Percentiles rank a stretch among this genome's conserved stretches.
These are phyloP conservation scores for Aurelia coerulea DNA, from an alignment of 30 jellyfish, hydroid and myxozoan genomes.

Conservation along the genomic window DNA sequence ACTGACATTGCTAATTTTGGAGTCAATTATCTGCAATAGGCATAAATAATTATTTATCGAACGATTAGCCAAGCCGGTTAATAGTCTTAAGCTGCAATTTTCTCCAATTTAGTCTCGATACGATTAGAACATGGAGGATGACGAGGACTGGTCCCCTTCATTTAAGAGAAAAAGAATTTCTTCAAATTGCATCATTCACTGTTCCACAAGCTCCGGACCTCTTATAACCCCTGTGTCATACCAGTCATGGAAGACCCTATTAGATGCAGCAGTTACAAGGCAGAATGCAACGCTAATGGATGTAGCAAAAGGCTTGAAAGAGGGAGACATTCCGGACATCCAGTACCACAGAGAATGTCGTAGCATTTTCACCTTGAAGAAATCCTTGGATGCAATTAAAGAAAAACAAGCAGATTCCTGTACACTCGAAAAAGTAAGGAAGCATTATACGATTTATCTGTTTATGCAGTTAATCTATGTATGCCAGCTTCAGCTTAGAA, in stretches of 20 bases:
- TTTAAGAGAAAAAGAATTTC: background rate
- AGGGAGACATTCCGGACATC: conserved; percentile 21
- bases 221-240: conserved; percentile 20
- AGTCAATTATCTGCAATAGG: too few relatives aligned
- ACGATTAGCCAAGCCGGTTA: too few relatives aligned
- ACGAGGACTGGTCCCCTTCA: conserved; percentile 27
- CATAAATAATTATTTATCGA: too few relatives aligned
- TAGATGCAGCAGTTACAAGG: too few relatives aligned
- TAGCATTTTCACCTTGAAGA: conserved; percentile 20
- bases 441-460: too few relatives aligned
- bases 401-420: conserved; percentile 10
- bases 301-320: conserved; percentile 3
- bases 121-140: background rate
- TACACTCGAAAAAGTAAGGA: conserved; percentile 1
- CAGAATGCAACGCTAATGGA: too few relatives aligned
- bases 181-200: conserved; percentile 9
- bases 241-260: conserved; percentile 42
- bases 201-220: conserved; percentile 16
- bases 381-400: conserved; percentile 7
- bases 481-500: too few relatives aligned
- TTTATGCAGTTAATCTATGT: too few relatives aligned
- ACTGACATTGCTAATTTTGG: too few relatives aligned
- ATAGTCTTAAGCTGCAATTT: background rate
- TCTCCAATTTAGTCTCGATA: conserved; percentile 8
- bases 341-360: conserved; percentile 30